These are phyloP conservation scores for Morone saxatilis DNA, from an alignment of 2,113 vertebrate genomes.

Conservation along the genomic window DNA sequence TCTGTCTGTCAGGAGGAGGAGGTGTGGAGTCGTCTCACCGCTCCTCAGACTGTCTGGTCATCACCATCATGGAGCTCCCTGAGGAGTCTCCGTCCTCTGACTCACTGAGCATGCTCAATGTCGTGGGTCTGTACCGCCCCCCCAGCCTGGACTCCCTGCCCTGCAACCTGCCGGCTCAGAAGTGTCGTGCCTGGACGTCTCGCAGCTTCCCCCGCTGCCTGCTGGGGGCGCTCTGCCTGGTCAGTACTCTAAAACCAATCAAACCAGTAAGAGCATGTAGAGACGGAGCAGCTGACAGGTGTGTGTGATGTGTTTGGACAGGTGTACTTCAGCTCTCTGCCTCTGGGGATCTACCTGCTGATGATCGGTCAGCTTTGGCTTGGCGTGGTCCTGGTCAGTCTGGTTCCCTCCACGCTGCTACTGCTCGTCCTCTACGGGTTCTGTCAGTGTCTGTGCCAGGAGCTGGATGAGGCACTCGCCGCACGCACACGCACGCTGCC, in stretches of 20 bases:
- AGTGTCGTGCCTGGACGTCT: slow-evolving; percentile 85
- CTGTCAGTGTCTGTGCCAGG: slow-evolving; percentile 90
- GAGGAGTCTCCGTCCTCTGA: slow-evolving; percentile 82
- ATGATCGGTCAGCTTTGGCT: slow-evolving; percentile 89
- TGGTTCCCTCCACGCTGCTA: slow-evolving; percentile 91
- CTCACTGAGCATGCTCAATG: slow-evolving; percentile 85
- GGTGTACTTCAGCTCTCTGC: slow-evolving; percentile 91
- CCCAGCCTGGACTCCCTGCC: slow-evolving; percentile 84
- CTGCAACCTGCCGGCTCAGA: slow-evolving; percentile 81
- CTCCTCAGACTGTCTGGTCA: slow-evolving; percentile 89
- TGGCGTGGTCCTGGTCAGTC: slow-evolving; percentile 88
- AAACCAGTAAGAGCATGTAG: neutral
- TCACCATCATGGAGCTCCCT: slow-evolving; percentile 92
- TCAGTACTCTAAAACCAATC: slow-evolving; percentile 54
- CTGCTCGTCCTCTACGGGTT: slow-evolving; percentile 89
- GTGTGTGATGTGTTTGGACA: slow-evolving; percentile 27
- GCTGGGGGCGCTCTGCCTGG: slow-evolving; percentile 88
- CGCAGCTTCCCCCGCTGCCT: slow-evolving; percentile 86
- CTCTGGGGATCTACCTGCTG: slow-evolving; percentile 91
- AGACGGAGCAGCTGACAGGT: neutral
- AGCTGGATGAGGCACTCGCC: slow-evolving; percentile 84
- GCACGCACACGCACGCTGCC: slow-evolving; percentile 58
- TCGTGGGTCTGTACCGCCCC: slow-evolving; percentile 86
- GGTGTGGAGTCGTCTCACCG: slow-evolving; percentile 56
- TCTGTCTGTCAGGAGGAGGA: slow-evolving; percentile 21